phyloP scores from a whole-genome alignment of 2,797 vertebrate genomes.

The Halcyon smyrnensis region DNA sequence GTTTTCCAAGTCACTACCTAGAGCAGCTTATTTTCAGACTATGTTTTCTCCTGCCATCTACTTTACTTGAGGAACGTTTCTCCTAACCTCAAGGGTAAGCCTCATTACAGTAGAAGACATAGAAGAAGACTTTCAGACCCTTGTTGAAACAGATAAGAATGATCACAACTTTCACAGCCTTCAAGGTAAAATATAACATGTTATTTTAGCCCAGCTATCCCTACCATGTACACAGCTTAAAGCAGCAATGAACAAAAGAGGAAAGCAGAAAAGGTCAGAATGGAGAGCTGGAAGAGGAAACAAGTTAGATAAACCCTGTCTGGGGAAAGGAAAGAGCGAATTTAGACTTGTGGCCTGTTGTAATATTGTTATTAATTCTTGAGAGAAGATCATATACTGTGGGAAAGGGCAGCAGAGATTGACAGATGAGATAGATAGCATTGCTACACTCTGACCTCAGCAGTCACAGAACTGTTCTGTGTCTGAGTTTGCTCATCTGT shows the following conservation, averaged over 20 bases:
- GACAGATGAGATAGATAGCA: not conserved
- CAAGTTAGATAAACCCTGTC: constrained; percentile 19
- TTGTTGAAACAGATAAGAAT: not conserved
- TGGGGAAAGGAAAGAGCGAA: not conserved
- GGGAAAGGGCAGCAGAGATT: constrained; percentile 33
- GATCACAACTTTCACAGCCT: not conserved
- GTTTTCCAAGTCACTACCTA: not conserved
- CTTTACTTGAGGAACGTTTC: not conserved
- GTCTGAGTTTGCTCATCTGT: constrained; percentile 1
- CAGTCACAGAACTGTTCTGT: not conserved
- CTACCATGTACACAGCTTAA: not conserved
- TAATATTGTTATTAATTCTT: constrained; percentile 50
- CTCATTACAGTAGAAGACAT: not conserved
- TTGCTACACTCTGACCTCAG: constrained; percentile 2
- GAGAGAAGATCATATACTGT: not conserved
- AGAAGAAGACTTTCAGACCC: not conserved
- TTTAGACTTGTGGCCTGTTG: constrained; percentile 5
- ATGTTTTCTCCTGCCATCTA: not conserved
- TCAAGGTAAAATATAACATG: not conserved
- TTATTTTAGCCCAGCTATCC: not conserved
- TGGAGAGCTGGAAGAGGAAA: not conserved
- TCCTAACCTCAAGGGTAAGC: not conserved
- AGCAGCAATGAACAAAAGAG: not conserved
- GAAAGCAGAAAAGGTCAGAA: not conserved
- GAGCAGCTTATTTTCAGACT: not conserved